A percentile compares a stretch with the other conserved stretches of the same genome.
Conservation (phyloP, 2,797 vertebrate species). For the Girardinus metallicus region DNA sequence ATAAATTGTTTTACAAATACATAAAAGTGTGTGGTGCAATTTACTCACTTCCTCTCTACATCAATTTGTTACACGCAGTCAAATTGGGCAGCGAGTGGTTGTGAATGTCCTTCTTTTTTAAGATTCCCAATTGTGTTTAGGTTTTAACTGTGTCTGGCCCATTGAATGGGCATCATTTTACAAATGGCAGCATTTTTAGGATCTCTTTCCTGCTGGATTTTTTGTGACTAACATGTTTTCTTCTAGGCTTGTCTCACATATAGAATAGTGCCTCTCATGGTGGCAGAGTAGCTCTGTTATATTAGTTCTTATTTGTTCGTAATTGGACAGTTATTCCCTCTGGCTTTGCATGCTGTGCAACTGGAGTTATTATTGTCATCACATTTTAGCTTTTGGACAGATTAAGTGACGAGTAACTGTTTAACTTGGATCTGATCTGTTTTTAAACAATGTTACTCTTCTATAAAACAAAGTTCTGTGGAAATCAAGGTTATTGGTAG, state of each 20-base stretch:
- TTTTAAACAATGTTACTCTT: no score
- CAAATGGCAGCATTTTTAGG: background rate
- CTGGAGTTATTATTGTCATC: no score
- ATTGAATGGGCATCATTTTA: background rate
- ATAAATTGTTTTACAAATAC: background rate
- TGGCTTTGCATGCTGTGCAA: background rate
- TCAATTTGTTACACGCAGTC: background rate
- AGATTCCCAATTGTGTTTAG: background rate
- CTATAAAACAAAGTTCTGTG: no score
- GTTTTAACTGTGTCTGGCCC: background rate
- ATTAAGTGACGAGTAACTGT: no score
- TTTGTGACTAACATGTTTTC: background rate
- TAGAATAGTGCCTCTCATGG: background rate
- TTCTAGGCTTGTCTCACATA: background rate
- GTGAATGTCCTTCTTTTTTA: background rate
- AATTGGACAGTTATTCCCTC: background rate
- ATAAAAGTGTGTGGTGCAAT: background rate
- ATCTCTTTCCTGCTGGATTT: background rate
- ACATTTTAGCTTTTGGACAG: background rate
- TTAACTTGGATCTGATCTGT: no score
- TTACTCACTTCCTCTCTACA: background rate
- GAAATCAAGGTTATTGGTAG: no score
- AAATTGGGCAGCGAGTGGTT: background rate
- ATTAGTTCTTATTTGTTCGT: background rate
- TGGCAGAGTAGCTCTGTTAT: background rate